Base-by-base conservation (phyloP, 2,888 invertebrate genomes). In the Pristionchus exspectatus region DNA sequence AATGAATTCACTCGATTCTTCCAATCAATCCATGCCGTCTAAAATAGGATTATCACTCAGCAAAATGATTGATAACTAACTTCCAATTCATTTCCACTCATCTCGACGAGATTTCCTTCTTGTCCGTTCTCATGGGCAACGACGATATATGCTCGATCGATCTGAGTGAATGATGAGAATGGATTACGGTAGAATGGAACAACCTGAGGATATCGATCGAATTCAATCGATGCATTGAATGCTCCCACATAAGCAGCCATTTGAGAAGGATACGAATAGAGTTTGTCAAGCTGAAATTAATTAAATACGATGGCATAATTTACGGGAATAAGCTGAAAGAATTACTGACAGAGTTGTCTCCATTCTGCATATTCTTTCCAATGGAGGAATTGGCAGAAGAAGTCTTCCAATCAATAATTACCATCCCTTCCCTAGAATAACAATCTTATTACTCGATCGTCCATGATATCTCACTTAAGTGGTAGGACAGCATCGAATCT, bases 321-420 rank as follows among this genome's bases (percentile, higher is more conserved):
- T 3, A 24, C 3, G 30, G 9, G 33, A 38, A 16, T 4, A 18
- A 10, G 27, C 18, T 72, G 0, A 30, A 50, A 24, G 7, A 69
- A 33, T 0, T 5, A 66, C 38, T 33, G 3, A 87, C 87, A 50
- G 72, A 72, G 30, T 30, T 54, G 10, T 50, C 44, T 54, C 33
- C 50, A 27, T 69, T 72, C 27, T 69, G 90, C 50, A 87, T n/a
- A 9, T 72, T 10, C 50, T 54, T 72, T n/a, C 54, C 44, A 54
- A 87, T 87, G 30, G 85, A 56, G 4, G 92, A 92, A 44, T 33
- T 87, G 5, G 89, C 27, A 50, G 89, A 88, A 30, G 90, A 89
- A 12, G 92, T 92, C 90, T 92, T 92, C 92, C 92, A 92, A 56
- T 92, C 92, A 74, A 92, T 90, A 63, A 92, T 44, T 18, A 86